A percentile compares a stretch with the other conserved stretches of the same genome.
phyloP scores from a whole-genome alignment of 2,113 vertebrate genomes.

The Australoheros scitulus region DNA sequence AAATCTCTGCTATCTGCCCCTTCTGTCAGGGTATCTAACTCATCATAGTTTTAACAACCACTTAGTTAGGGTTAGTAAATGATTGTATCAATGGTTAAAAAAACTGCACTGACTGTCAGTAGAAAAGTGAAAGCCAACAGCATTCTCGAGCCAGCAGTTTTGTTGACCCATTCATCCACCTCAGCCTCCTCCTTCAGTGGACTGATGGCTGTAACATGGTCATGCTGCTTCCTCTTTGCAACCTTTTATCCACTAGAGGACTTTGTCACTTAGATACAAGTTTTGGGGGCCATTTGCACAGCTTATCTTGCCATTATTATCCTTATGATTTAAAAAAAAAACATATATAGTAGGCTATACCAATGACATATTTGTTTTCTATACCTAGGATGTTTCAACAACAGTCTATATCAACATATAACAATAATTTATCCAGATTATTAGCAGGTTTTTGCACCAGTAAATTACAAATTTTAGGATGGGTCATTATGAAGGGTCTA shows the following conservation, averaged over 20 bases:
- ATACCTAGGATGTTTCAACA: neutral
- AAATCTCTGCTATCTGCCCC: neutral
- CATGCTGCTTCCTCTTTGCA: neutral
- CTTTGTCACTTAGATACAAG: neutral
- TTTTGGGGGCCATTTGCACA: neutral
- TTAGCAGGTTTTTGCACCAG: neutral
- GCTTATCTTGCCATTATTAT: neutral
- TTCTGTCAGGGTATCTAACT: neutral
- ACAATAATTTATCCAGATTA: neutral
- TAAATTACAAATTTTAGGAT: neutral
- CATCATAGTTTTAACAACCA: neutral
- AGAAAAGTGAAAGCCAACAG: neutral
- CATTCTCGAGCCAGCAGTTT: neutral
- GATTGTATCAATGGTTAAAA: neutral
- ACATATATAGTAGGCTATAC: too few species aligned
- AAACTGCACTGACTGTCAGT: neutral
- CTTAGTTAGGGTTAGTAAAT: too few species aligned
- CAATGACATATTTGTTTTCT: neutral
- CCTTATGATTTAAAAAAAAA: neutral
- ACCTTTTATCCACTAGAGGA: neutral
- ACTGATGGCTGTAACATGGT: neutral
- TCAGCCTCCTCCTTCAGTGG: neutral
- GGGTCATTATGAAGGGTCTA: neutral
- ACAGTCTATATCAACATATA: neutral
- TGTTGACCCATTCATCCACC: neutral